A percentile compares a stretch with the other conserved stretches of the same genome.
Evolutionary conservation across 2,888 invertebrate species (phyloP).

Genomic region (Ichneumon xanthorius): DNA sequence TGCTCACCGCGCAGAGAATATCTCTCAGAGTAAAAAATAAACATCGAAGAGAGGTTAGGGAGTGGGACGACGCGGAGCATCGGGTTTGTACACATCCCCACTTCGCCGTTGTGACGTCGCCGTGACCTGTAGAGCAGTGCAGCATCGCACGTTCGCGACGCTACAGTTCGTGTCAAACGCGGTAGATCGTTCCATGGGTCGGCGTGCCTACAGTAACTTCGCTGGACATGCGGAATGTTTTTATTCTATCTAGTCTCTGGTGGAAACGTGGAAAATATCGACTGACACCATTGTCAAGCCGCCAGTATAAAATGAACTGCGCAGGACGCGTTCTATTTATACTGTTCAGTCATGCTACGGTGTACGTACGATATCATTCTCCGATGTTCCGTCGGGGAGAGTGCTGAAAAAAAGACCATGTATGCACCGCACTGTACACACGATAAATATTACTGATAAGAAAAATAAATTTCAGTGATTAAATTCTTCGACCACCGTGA

Average conservation of each 20-base stretch:
- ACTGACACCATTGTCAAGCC: conserved; percentile 61
- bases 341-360: conserved; percentile 12
- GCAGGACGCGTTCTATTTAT: conserved; percentile 67
- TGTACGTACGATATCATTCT: conserved; percentile 35
- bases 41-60: background rate
- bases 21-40: background rate
- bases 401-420: background rate
- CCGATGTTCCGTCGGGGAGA: conserved; percentile 36
- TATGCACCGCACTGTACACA: background rate
- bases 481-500: background rate
- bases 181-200: background rate
- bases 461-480: background rate
- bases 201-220: background rate
- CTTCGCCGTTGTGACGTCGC: background rate
- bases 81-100: conserved; percentile 5
- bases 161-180: conserved; percentile 1
- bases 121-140: conserved; percentile 4
- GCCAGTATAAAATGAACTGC: conserved; percentile 56
- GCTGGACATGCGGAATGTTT: conserved; percentile 29
- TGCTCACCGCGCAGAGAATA: background rate
- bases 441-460: background rate
- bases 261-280: conserved; percentile 60
- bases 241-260: conserved; percentile 7
- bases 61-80: background rate
- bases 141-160: background rate